Evolutionary conservation across 30 jellyfish, hydroid and myxozoan species (phyloP), one percentile per base, ranked within the genome.

Genomic region (Aurelia sp.): DNA sequence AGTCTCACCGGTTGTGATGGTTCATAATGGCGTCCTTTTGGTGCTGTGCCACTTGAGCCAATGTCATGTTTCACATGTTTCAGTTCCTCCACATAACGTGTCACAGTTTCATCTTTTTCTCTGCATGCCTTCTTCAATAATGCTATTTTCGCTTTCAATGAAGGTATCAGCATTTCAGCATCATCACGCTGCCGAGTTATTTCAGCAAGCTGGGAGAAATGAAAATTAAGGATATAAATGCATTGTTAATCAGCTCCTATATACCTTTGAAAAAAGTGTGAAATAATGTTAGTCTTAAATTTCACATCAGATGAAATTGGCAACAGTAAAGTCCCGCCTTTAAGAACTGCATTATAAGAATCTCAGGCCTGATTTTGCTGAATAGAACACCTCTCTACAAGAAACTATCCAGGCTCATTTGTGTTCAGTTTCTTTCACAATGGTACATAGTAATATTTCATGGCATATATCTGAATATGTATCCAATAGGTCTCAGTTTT

Each of bases 111-210:
- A 51, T 93, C 98, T 50, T 93, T 93, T 48, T 88, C 97, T 20
- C 96, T 86, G 89, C 96, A 76, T 16, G 95, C 85, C 64, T 82
- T 93, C 78, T 93, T 93, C 61, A 93, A 76, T 69, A 78, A 52
- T 51, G 85, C 92, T 4, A 88, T 85, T 59, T 93, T 93, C n/a
- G 97, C 92, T 71, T 93, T 93, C 74, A 80, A 79, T 3, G 98
- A 87, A 0, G 96, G 98, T 17, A 93, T 88, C 58, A 93, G 83
- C 96, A 93, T 88, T 53, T 93, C 98, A 8, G 97, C 97, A 76
- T 93, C 98, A 72, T 93, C 98, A 40, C 98, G 90, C 73, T 93
- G 98, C 68, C 97, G 60, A 47, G 98, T 93, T 4, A 93, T 84
- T 61, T 93, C 98, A 38, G 95, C 90, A 21, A 92, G 97, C 98